Percentiles rank a stretch among this genome's conserved stretches.
phyloP scores from a whole-genome alignment of 2,888 invertebrate species.

The Pseudolycoriella hygida region DNA sequence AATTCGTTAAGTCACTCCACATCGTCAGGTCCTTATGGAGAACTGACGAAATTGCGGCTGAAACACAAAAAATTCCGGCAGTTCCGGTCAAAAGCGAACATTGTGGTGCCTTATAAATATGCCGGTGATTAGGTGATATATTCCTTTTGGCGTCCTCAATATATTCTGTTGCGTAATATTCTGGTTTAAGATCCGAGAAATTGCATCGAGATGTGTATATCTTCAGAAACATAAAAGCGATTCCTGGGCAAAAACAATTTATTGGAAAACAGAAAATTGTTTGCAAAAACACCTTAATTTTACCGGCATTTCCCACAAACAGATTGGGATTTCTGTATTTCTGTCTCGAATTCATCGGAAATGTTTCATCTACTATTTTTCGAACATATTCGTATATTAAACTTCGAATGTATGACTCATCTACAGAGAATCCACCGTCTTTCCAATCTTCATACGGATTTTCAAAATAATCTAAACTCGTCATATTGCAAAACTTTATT shows the following conservation, averaged over 20 bases:
- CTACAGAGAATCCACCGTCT: too few species aligned
- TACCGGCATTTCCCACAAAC: constrained; percentile 26
- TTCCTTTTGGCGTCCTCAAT: constrained; percentile 41
- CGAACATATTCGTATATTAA: too few species aligned
- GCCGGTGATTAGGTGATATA: too few species aligned
- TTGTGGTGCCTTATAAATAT: too few species aligned
- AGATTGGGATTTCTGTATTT: constrained; percentile 13
- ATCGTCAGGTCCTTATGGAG: constrained; percentile 30
- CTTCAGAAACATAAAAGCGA: constrained; percentile 60
- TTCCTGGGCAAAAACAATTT: constrained; percentile 27
- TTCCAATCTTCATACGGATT: not conserved
- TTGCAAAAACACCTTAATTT: not conserved
- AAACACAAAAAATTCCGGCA: constrained; percentile 58
- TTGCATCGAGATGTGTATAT: constrained; percentile 33
- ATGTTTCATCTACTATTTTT: too few species aligned
- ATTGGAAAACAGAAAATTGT: too few species aligned
- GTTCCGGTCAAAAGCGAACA: constrained; percentile 61
- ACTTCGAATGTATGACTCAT: too few species aligned
- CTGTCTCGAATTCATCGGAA: not conserved
- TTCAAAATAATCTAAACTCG: too few species aligned
- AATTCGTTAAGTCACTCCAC: constrained; percentile 20
- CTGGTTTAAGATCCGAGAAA: constrained; percentile 28
- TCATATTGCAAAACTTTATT: too few species aligned
- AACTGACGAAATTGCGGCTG: constrained; percentile 38
- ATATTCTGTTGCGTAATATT: constrained; percentile 43